phyloP scores from a whole-genome alignment of 2,113 vertebrate genomes.

The Camarhynchus parvulus region DNA sequence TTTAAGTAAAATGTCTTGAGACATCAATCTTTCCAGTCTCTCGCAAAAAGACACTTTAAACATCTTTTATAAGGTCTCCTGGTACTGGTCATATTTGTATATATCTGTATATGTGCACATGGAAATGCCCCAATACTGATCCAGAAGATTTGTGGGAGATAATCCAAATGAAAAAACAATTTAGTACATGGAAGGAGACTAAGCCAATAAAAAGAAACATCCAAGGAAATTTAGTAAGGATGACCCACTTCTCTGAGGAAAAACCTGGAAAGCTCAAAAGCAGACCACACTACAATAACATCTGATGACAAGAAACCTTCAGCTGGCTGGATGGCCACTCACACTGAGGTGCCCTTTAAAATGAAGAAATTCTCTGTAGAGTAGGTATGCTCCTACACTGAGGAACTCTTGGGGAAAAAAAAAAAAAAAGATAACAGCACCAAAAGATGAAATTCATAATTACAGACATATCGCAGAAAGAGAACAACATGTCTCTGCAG shows the following conservation, averaged over 20 bases:
- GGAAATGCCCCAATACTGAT: not conserved
- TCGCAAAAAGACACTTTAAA: not conserved
- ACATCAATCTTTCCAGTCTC: too few species aligned
- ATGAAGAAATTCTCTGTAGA: not conserved
- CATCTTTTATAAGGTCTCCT: not conserved
- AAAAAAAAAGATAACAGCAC: not conserved
- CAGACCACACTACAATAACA: not conserved
- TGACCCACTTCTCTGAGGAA: not conserved
- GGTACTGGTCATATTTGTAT: accelerated
- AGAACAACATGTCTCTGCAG: not conserved
- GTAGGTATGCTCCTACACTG: not conserved
- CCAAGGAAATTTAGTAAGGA: not conserved
- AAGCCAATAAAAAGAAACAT: not conserved
- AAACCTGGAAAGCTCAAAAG: not conserved
- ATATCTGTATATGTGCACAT: not conserved
- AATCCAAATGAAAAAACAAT: not conserved
- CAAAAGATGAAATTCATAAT: slow-evolving; percentile 14
- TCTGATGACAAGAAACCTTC: not conserved
- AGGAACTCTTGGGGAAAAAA: not conserved
- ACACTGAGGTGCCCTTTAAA: not conserved
- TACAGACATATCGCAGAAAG: not conserved
- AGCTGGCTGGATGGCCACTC: not conserved
- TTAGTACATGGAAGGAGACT: not conserved
- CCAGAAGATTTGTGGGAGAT: not conserved
- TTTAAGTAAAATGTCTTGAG: not conserved